Percentiles rank a stretch among this genome's conserved stretches.
Conservation (phyloP, 2,888 invertebrate genomes). For the Oscheius sp. region DNA sequence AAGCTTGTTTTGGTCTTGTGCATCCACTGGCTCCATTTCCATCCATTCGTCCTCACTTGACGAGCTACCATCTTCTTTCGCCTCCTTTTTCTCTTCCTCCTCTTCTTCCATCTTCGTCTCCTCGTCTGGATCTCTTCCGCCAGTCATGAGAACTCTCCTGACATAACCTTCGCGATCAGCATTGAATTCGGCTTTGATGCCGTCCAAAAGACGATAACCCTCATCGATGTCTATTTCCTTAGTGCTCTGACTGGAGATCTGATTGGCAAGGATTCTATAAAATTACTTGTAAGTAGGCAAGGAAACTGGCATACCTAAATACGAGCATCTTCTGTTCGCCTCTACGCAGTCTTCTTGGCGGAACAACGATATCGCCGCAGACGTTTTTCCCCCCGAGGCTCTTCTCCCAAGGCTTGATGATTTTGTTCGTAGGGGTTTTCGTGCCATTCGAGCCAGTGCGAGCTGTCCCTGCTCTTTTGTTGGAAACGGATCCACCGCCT, state of each 20-base stretch:
- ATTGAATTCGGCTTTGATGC: constrained; percentile 6
- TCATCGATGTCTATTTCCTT: constrained; percentile 20
- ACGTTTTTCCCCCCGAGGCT: background rate
- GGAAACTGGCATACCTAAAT: constrained; percentile 19
- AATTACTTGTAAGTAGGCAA: background rate
- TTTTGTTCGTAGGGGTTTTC: constrained; percentile 14
- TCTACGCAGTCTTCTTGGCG: constrained; percentile 13
- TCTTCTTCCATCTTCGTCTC: constrained; percentile 4
- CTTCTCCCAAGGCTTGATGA: constrained; percentile 10
- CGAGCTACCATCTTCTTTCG: constrained; percentile 28
- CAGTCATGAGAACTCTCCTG: constrained; percentile 14
- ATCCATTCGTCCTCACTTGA: constrained; percentile 64
- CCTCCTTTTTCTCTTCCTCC: background rate
- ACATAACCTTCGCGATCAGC: constrained; percentile 3
- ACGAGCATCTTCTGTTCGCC: constrained; percentile 38
- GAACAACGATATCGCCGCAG: constrained; percentile 20
- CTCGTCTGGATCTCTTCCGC: constrained; percentile 17
- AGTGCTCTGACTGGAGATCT: constrained; percentile 1
- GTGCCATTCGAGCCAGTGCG: background rate
- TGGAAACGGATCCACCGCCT: background rate
- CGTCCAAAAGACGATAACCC: constrained; percentile 1
- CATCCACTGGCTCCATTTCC: constrained; percentile 60
- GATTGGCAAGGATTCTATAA: constrained; percentile 16
- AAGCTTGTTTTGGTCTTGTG: constrained; percentile 35
- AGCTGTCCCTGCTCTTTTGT: background rate